Base-by-base conservation (phyloP, 2,797 vertebrate genomes). In the Siniperca scherzeri region DNA sequence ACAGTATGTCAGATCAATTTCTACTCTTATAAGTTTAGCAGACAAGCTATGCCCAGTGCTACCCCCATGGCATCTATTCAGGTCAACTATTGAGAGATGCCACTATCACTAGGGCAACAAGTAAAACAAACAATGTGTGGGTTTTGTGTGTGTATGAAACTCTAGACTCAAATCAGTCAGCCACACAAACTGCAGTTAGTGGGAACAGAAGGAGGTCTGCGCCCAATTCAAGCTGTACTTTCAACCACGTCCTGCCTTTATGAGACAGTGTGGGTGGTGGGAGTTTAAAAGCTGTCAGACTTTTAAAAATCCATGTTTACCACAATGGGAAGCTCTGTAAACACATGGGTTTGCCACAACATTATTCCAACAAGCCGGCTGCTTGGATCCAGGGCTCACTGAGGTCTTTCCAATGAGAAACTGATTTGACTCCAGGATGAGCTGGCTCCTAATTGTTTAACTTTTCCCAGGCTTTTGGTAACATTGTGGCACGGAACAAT, bases 121-220 rank as follows among this genome's bases (percentile, higher is more conserved):
- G 91, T 94, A 80, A 95, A 96, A 96, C 95, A 96, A 96, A 96
- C 96, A 96, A 88, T 87, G 95, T 84, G 93, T 95, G 94, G 92
- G 93, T 91, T 96, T 92, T 93, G 88, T 88, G 79, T 89, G 91
- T 79, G 78, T 90, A 88, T 95, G 95, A 96, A 96, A 96, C 93
- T 92, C 91, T 93, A 96, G 92, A 95, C 90, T 87, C 84, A 80
- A 85, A 92, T 91, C 88, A 88, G 88, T 79, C 87, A 87, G 88
- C 91, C 91, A 71, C 93, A 93, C 91, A 88, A 90, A 92, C 91
- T 88, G 82, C 84, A 85, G 84, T 88, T 79, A 80, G 90, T 87
- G 92, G 92, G 90, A 91, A 86, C 75, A 86, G 86, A 89, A 84
- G 86, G 68, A 82, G 83, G 84, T 90, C 86, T 84, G 87, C 57